Conservation (phyloP, 1,140 invertebrate species). For the Rhyacophila brunnea region DNA sequence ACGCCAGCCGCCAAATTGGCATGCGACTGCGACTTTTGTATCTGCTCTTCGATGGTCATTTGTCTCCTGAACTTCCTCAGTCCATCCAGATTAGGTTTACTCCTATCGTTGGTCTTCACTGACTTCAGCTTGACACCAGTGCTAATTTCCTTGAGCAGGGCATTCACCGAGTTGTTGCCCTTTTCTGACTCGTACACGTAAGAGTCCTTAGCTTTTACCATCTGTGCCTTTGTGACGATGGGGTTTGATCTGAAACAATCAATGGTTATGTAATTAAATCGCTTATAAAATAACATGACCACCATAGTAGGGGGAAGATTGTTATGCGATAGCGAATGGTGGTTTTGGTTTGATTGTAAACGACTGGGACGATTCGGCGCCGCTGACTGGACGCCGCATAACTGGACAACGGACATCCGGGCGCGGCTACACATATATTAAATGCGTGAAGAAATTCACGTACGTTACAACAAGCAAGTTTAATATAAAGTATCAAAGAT, state of each 20-base stretch:
- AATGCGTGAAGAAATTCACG: too few species aligned
- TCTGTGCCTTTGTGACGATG: constrained; percentile 56
- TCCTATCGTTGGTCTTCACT: constrained; percentile 80
- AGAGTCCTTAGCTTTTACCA: constrained; percentile 70
- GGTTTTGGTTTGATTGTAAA: too few species aligned
- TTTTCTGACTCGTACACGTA: constrained; percentile 89
- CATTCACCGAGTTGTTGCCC: constrained; percentile 73
- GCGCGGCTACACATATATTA: too few species aligned
- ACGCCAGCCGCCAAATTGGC: constrained; percentile 55
- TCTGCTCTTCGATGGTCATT: constrained; percentile 85
- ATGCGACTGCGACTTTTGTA: constrained; percentile 75
- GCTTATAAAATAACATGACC: too few species aligned
- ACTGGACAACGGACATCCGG: too few species aligned
- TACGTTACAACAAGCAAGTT: too few species aligned
- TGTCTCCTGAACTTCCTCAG: constrained; percentile 83
- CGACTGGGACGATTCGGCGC: too few species aligned
- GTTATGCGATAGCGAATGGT: too few species aligned
- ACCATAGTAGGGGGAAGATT: too few species aligned
- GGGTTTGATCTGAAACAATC: constrained; percentile 59
- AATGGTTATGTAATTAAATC: too few species aligned
- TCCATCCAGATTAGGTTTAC: constrained; percentile 79
- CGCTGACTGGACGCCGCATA: too few species aligned
- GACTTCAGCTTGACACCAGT: constrained; percentile 73
- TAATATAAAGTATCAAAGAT: too few species aligned
- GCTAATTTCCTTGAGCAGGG: constrained; percentile 80